Base-by-base conservation (phyloP, 2,797 vertebrate species). In the Pseudochaenichthys georgianus region DNA sequence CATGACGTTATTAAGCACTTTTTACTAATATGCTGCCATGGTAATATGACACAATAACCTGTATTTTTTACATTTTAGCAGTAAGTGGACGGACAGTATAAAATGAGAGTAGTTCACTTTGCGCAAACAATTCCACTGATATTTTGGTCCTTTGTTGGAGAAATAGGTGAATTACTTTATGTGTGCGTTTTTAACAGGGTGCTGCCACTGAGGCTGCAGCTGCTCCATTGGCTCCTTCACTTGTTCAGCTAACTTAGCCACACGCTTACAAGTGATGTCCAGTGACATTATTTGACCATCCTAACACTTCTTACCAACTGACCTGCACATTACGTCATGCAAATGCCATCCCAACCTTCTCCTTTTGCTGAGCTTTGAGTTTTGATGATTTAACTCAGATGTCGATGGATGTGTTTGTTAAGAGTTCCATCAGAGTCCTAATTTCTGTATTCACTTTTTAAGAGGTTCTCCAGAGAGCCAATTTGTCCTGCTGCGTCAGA, bases 381-480 rank as follows among this genome's bases (percentile, higher is more conserved):
- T 11, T 48, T 17, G 46, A 47, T 59, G 55, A 59, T 63, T 75
- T 34, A 59, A 46, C 48, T 21, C 19, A 64, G 55, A 47, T 50
- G 28, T 48, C 45, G 9, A 17, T 16, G 34, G n/a, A 15, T 5
- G 31, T 47, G 21, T 57, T 62, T 52, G 51, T 61, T 67, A 46
- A 51, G 48, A 34, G n/a, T 17, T 11, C 28, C 28, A 38, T 38
- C 28, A 42, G 58, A 64, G 21, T 61, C 34, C 19, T n/a, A 8
- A 16, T 9, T 50, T 48, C 41, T 21, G n/a, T 28, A 43, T 13
- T 2, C 48, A 60, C 72, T 69, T 38, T 16, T 28, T 46, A 54
- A 73, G 31, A 50, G 42, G 47, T 53, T 45, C 52, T 42, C 68
- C 28, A 55, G 65, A 67, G 52, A 75, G 41, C 52, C 69, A 73